Evolutionary conservation across 2,888 invertebrate genomes (phyloP).

Genomic region (Pediacus dermestoides): DNA sequence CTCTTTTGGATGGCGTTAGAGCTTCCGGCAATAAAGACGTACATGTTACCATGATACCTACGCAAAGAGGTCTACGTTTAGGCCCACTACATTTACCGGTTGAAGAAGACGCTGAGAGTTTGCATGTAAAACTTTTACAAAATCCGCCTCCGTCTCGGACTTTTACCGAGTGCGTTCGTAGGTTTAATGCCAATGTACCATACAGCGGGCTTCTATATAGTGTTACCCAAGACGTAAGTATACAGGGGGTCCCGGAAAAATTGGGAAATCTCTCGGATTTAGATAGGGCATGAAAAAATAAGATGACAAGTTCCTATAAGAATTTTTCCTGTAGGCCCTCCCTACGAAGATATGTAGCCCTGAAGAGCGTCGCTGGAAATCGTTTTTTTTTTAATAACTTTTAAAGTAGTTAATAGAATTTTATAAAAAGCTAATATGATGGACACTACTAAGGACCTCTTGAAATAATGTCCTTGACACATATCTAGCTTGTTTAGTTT

Average conservation of each 20-base stretch:
- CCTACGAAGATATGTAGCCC: too few relatives aligned
- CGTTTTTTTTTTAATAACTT: too few relatives aligned
- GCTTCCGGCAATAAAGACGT: constrained; percentile 97
- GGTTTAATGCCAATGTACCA: constrained; percentile 97
- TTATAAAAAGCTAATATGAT: too few relatives aligned
- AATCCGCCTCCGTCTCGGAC: constrained; percentile 61
- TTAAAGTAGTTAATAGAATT: too few relatives aligned
- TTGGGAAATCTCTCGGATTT: too few relatives aligned
- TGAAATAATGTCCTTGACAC: too few relatives aligned
- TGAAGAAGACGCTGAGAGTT: constrained; percentile 95
- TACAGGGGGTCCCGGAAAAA: constrained; percentile 3
- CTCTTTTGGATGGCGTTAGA: constrained; percentile 92
- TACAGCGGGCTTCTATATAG: constrained; percentile 97
- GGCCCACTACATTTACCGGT: constrained; percentile 86
- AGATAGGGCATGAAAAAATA: too few relatives aligned
- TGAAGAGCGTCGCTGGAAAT: too few relatives aligned
- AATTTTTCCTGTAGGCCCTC: too few relatives aligned
- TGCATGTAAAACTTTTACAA: constrained; percentile 77
- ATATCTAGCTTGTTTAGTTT: too few relatives aligned
- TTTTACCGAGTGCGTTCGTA: constrained; percentile 78
- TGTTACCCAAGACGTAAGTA: constrained; percentile 89
- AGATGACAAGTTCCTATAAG: too few relatives aligned
- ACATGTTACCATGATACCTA: constrained; percentile 83
- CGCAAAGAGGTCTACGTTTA: constrained; percentile 81
- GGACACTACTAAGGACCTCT: too few relatives aligned